Evolutionary conservation across 2,888 invertebrate species (phyloP).

Genomic region (Lepidocyrtinus sp.): DNA sequence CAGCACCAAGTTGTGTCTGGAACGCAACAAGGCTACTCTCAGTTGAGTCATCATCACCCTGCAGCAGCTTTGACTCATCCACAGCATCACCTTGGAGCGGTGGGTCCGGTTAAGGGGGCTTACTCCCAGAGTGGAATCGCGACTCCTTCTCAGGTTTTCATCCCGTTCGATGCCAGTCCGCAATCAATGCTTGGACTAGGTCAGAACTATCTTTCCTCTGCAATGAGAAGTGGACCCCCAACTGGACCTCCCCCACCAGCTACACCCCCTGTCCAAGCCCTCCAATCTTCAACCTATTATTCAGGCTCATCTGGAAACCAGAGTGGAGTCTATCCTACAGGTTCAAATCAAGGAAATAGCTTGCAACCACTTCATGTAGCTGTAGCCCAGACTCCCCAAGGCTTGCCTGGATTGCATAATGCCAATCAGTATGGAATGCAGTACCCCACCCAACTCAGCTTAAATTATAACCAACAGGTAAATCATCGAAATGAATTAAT

Average conservation of each 20-base stretch:
- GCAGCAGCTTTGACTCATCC: constrained; percentile 46
- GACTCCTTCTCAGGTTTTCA: constrained; percentile 59
- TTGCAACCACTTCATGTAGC: constrained; percentile 63
- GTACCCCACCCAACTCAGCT: constrained; percentile 51
- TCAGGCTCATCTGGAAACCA: constrained; percentile 63
- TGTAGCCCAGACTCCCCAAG: constrained; percentile 61
- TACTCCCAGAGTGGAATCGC: constrained; percentile 63
- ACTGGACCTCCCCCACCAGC: constrained; percentile 67
- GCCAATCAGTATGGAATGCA: constrained; percentile 53
- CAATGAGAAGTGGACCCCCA: constrained; percentile 62
- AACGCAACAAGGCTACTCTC: constrained; percentile 65
- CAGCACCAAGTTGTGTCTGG: constrained; percentile 60
- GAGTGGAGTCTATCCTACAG: constrained; percentile 60
- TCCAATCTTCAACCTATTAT: constrained; percentile 64
- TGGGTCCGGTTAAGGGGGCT: constrained; percentile 63
- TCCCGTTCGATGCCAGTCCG: constrained; percentile 62
- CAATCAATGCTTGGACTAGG: constrained; percentile 60
- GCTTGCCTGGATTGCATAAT: constrained; percentile 60
- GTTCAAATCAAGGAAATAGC: constrained; percentile 50
- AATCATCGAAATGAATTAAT: too few species aligned
- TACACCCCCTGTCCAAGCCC: constrained; percentile 64
- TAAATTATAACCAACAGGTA: constrained; percentile 63
- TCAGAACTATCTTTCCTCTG: constrained; percentile 63
- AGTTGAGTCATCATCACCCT: constrained; percentile 63
- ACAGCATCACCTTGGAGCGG: constrained; percentile 56